These are phyloP conservation scores for Tamandua tetradactyla DNA, from an alignment of 2,797 vertebrate species.

Conservation along the genomic window DNA sequence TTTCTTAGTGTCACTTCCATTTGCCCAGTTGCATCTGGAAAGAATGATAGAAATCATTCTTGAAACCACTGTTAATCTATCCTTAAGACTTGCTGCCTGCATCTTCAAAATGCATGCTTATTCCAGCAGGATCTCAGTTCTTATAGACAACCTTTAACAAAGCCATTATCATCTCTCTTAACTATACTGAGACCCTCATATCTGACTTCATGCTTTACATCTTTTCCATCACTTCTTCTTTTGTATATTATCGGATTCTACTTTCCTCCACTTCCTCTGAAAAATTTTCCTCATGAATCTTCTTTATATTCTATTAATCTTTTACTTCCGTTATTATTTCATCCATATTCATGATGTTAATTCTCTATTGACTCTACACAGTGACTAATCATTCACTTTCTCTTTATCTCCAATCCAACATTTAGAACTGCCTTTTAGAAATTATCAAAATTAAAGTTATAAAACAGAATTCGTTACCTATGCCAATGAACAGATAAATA, in stretches of 20 bases:
- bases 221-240: neutral
- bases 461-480: neutral
- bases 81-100: neutral
- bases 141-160: neutral
- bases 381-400: neutral
- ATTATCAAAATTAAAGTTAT: neutral
- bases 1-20: neutral
- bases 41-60: neutral
- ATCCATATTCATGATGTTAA: neutral
- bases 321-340: neutral
- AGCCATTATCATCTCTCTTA: neutral
- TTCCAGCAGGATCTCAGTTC: neutral
- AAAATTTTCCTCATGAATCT: neutral
- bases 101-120: neutral
- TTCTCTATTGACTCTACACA: neutral
- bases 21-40: neutral
- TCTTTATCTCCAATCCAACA: neutral
- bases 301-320: neutral
- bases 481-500: neutral
- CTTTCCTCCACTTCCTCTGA: neutral
- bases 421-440: constrained; percentile 14
- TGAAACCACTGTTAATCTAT: neutral
- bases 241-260: neutral
- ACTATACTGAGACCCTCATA: neutral
- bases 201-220: neutral